Base-by-base conservation (phyloP, 2,113 vertebrate species). In the Acrocephalus arundinaceus region DNA sequence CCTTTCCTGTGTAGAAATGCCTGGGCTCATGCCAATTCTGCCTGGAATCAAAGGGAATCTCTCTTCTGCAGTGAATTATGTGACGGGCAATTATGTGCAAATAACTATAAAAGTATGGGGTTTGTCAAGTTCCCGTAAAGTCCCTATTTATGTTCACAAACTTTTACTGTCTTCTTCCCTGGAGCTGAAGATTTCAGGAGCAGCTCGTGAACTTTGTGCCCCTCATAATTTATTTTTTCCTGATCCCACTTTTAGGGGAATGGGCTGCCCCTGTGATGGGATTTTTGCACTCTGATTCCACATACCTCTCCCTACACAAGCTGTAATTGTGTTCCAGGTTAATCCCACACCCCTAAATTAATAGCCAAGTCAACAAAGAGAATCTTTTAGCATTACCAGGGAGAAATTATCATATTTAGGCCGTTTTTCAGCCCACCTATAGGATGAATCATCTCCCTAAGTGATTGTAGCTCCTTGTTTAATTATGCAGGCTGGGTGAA, bases 11-110 rank as follows among this genome's bases (percentile, higher is more conserved):
- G 58, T 51, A 81, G 75, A 88, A 96, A 80, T 2, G 35, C 65
- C 75, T 96, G 94, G 87, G 85, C 54, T 79, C 16, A 14, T 0
- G 23, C 87, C 91, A 96, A 43, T 80, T 85, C 59, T 90, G 75
- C 11, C 82, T 90, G 70, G 66, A 96, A 89, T 94, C 88, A 92
- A 96, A 97, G 73, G 80, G 90, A 96, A 89, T 96, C 80, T 93
- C 93, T 95, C 46, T 78, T 88, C 88, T 92, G 86, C 73, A 85
- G 73, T 90, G 77, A 95, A 90, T 90, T 95, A 93, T 88, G 83
- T 86, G 92, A 90, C 1, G 2, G 65, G 88, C 79, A 93, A 94
- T 95, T 92, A 90, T 67, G 73, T 78, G 73, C 65, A 93, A 94
- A 90, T 94, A 95, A 84, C 90, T 90, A n/a, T 78, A 77, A 67